These are phyloP conservation scores for Campylomormyrus tamandua DNA, from an alignment of 2,113 vertebrate genomes.

Conservation along the genomic window DNA sequence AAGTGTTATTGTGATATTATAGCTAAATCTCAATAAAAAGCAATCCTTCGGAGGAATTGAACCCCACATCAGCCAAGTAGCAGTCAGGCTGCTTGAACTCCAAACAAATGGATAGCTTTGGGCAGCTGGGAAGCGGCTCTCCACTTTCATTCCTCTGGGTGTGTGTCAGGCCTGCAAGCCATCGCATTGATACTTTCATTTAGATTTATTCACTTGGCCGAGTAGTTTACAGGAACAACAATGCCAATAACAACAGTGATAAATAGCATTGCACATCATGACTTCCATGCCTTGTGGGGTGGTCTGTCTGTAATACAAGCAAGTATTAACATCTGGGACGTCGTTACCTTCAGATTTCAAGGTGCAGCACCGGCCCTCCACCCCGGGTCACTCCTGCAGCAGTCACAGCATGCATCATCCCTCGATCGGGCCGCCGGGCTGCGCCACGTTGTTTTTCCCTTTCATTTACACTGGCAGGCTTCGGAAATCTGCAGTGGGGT, in stretches of 20 bases:
- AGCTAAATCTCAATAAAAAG: background rate
- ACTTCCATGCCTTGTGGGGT: background rate
- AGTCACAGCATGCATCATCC: background rate
- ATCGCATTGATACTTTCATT: background rate
- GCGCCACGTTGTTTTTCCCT: background rate
- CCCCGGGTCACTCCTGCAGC: background rate
- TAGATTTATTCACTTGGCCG: slow-evolving; percentile 5
- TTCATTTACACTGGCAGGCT: slow-evolving; percentile 23
- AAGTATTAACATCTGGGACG: background rate
- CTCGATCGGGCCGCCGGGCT: no score
- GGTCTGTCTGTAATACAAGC: background rate
- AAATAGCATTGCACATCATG: background rate
- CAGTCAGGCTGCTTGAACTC: slow-evolving; percentile 5
- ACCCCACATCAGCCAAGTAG: background rate
- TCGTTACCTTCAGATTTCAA: background rate
- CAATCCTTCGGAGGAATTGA: background rate
- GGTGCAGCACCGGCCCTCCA: background rate
- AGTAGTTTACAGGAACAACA: background rate
- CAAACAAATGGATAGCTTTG: background rate
- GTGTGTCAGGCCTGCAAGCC: background rate
- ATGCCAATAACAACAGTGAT: background rate
- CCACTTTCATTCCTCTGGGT: background rate
- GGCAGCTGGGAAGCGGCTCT: background rate
- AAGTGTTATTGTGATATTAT: background rate
- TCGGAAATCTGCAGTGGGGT: slow-evolving; percentile 30